A percentile compares a stretch with the other conserved stretches of the same genome.
Conservation (phyloP, 1,140 invertebrate genomes). For the Bombyx mandarina region DNA sequence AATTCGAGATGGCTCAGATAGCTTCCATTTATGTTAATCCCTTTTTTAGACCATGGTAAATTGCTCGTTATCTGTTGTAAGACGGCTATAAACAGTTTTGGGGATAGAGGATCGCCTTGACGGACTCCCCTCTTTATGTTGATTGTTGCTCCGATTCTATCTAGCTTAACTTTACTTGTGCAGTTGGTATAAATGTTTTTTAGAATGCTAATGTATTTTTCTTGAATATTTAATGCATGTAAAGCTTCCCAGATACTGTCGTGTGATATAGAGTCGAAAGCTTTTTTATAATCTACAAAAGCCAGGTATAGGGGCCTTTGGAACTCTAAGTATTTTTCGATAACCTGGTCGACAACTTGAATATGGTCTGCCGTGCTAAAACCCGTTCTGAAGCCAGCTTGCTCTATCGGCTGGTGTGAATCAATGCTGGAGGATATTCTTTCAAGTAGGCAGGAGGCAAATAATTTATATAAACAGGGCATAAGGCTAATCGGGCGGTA, state of each 20-base stretch:
- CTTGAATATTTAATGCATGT: constrained; percentile 6
- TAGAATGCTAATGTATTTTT: constrained; percentile 10
- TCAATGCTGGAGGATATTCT: constrained; percentile 22
- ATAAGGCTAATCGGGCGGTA: constrained; percentile 39
- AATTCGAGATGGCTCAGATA: neutral
- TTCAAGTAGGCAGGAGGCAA: constrained; percentile 22
- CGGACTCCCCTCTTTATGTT: constrained; percentile 13
- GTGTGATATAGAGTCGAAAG: constrained; percentile 16
- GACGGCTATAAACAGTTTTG: constrained; percentile 1
- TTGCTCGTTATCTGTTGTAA: neutral
- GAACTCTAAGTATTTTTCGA: constrained; percentile 27
- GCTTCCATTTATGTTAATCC: neutral
- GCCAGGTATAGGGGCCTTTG: constrained; percentile 11
- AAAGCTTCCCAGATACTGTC: constrained; percentile 14
- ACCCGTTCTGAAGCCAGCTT: constrained; percentile 17
- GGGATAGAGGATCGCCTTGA: constrained; percentile 4
- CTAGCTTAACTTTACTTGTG: constrained; percentile 7
- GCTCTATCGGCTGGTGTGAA: constrained; percentile 24
- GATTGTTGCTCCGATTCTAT: constrained; percentile 1
- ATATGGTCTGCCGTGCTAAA: constrained; percentile 31
- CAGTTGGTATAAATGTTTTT: constrained; percentile 11
- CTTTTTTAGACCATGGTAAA: neutral
- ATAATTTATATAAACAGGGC: constrained; percentile 33
- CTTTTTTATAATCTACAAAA: constrained; percentile 11
- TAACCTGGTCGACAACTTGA: constrained; percentile 22